phyloP scores from a whole-genome alignment of 2,113 vertebrate species.

The Sinocyclocheilus anshuiensis region DNA sequence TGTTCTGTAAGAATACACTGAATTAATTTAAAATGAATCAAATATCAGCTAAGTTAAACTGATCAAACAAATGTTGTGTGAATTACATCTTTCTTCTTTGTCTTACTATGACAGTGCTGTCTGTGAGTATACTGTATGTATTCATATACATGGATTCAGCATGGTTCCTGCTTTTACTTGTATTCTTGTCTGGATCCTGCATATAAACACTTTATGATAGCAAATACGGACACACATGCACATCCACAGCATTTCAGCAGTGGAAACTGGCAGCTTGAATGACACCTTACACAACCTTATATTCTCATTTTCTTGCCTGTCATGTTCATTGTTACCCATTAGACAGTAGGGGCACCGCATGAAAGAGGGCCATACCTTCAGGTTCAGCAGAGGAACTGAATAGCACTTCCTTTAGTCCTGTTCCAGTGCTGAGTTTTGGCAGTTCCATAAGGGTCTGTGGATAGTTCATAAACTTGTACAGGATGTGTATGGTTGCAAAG shows the following conservation, averaged over 20 bases:
- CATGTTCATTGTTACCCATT: neutral
- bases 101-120: no score
- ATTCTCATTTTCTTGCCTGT: neutral
- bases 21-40: no score
- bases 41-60: no score
- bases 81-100: no score
- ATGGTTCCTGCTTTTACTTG: no score
- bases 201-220: neutral
- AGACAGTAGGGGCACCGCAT: neutral
- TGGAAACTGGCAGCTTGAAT: neutral
- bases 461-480: neutral
- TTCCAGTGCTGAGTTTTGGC: neutral
- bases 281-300: neutral
- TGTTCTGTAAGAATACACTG: no score
- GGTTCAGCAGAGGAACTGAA: conserved; percentile 1
- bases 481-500: neutral
- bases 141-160: no score
- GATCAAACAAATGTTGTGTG: no score
- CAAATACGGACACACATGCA: neutral
- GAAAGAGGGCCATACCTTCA: neutral
- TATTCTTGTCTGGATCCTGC: neutral
- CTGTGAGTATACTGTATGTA: no score
- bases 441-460: neutral
- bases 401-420: neutral
- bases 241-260: neutral